Conservation (phyloP, 2,113 vertebrate genomes). For the Sitta europaea region DNA sequence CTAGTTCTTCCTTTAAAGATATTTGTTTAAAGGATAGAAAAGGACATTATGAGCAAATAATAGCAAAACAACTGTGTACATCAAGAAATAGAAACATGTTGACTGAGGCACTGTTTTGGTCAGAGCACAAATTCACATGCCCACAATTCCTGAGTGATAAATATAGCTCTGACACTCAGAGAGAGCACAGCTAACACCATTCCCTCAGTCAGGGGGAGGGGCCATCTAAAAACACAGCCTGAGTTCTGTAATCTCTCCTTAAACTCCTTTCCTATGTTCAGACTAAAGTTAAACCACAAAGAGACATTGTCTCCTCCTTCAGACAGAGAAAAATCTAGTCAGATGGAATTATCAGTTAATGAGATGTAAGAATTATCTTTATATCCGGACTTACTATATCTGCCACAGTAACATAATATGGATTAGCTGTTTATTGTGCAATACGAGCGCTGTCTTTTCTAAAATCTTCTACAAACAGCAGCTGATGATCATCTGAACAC, state of each 20-base stretch:
- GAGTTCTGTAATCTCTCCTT: not conserved
- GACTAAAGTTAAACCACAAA: not conserved
- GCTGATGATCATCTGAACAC: not conserved
- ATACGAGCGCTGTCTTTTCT: not conserved
- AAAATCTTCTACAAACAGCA: not conserved
- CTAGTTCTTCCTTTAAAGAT: not conserved
- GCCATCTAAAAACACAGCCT: not conserved
- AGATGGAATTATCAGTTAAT: not conserved
- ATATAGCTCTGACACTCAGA: not conserved
- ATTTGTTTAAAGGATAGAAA: not conserved
- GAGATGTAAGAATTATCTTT: not conserved
- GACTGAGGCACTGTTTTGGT: not conserved
- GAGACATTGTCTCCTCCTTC: fast-evolving
- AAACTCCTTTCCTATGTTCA: not conserved
- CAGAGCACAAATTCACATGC: not conserved
- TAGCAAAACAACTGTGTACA: not conserved
- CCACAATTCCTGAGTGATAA: not conserved
- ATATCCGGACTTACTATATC: not conserved
- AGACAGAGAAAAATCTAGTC: not conserved
- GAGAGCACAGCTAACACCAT: not conserved
- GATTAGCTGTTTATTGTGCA: not conserved
- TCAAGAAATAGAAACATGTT: not conserved
- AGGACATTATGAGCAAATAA: not conserved
- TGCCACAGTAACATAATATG: not conserved
- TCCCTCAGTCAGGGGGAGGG: not conserved